Evolutionary conservation across 2,888 invertebrate genomes (phyloP).

Genomic region (Phorcus lineatus): DNA sequence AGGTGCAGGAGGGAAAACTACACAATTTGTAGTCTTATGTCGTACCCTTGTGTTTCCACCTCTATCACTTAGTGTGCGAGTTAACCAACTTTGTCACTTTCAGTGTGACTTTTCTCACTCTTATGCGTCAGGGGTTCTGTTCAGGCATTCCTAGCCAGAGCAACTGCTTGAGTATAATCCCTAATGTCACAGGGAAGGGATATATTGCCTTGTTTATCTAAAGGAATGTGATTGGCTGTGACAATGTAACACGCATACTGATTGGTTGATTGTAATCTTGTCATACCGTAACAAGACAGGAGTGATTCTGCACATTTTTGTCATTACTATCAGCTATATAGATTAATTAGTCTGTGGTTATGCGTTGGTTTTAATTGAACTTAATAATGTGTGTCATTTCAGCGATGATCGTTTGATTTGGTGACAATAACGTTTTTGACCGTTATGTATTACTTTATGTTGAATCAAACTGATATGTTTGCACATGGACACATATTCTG

Average conservation of each 20-base stretch:
- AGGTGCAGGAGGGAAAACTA: no score
- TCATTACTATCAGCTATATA: no score
- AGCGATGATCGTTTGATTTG: no score
- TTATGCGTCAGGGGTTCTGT: background rate
- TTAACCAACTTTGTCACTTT: conserved; percentile 13
- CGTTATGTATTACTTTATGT: no score
- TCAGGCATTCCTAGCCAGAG: background rate
- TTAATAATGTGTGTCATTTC: no score
- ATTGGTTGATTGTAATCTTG: conserved; percentile 16
- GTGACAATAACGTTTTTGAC: no score
- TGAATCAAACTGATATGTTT: no score
- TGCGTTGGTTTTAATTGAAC: no score
- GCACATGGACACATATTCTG: no score
- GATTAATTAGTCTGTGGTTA: no score
- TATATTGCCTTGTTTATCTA: background rate
- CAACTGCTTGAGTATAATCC: background rate
- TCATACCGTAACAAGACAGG: background rate
- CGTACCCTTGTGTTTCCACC: no score
- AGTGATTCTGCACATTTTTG: background rate
- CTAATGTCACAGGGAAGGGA: background rate
- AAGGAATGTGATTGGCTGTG: conserved; percentile 1
- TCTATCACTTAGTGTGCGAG: background rate
- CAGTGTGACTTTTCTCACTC: background rate
- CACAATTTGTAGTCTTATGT: no score
- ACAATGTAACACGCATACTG: conserved; percentile 10